Conservation (phyloP, 2,113 vertebrate genomes). For the human (Homo sapiens) region DNA sequence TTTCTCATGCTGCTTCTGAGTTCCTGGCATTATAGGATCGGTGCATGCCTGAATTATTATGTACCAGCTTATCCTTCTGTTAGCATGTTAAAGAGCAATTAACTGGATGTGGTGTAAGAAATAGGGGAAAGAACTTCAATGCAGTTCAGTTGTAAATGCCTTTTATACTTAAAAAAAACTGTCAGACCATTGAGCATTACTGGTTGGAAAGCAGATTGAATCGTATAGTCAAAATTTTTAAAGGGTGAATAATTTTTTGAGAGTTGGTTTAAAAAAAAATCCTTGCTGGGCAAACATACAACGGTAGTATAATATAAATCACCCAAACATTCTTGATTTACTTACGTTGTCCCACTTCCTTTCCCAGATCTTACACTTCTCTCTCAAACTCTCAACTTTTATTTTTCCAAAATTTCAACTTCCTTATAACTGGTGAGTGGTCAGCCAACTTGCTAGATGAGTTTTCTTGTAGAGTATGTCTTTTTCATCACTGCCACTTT, state of each 20-base stretch:
- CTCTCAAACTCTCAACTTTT: slow-evolving; percentile 46
- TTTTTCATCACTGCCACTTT: slow-evolving; percentile 28
- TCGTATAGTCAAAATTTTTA: slow-evolving; percentile 69
- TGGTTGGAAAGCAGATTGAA: slow-evolving; percentile 73
- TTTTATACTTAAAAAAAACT: slow-evolving; percentile 71
- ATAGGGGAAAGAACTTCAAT: slow-evolving; percentile 70
- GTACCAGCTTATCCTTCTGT: slow-evolving; percentile 67
- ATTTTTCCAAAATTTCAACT: slow-evolving; percentile 10
- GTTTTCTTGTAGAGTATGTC: slow-evolving; percentile 42
- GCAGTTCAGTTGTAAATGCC: slow-evolving; percentile 75
- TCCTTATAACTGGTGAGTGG: not conserved
- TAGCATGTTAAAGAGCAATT: slow-evolving; percentile 79
- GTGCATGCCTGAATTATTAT: slow-evolving; percentile 74
- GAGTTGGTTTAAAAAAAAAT: slow-evolving; percentile 59
- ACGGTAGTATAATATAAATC: slow-evolving; percentile 67
- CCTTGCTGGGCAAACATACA: slow-evolving; percentile 77
- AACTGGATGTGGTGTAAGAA: slow-evolving; percentile 76
- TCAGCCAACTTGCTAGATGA: not conserved
- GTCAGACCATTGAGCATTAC: slow-evolving; percentile 74
- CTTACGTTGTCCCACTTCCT: slow-evolving; percentile 22
- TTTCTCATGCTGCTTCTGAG: slow-evolving; percentile 75
- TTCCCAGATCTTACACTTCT: not conserved
- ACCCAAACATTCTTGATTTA: slow-evolving; percentile 68
- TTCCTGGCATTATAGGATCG: slow-evolving; percentile 74
- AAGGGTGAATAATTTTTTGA: slow-evolving; percentile 72